phyloP scores from a whole-genome alignment of 2,797 vertebrate genomes.

The Tapera naevia region DNA sequence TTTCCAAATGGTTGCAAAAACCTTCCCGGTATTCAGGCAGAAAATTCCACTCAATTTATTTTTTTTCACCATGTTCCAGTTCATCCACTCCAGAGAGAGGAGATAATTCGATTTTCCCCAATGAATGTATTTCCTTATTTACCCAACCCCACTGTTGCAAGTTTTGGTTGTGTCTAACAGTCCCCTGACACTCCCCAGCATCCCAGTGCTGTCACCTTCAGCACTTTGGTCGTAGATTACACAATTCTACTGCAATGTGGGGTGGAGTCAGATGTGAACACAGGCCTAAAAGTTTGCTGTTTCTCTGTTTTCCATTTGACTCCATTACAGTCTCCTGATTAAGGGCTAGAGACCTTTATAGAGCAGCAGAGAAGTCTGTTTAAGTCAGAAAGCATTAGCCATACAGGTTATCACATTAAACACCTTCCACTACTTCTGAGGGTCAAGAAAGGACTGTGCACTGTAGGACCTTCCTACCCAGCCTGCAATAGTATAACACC shows the following conservation, averaged over 20 bases:
- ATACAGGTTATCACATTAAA: not conserved
- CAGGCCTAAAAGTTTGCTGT: not conserved
- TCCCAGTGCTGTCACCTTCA: not conserved
- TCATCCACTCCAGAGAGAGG: not conserved
- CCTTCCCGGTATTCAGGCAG: not conserved
- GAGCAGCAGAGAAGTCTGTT: not conserved
- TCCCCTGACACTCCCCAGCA: not conserved
- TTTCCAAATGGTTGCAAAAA: slow-evolving; percentile 27
- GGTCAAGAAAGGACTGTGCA: not conserved
- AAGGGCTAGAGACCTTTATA: not conserved
- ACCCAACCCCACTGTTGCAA: not conserved
- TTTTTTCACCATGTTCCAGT: not conserved
- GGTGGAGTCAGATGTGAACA: not conserved
- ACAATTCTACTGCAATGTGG: not conserved
- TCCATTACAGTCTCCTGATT: not conserved
- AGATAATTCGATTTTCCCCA: not conserved
- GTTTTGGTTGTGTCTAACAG: not conserved
- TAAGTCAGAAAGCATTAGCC: not conserved
- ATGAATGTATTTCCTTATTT: not conserved
- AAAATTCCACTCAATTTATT: not conserved
- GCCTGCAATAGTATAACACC: not conserved
- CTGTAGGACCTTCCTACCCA: not conserved
- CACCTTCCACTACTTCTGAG: not conserved
- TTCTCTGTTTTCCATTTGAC: not conserved
- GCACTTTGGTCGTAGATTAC: not conserved